These are phyloP conservation scores for Crenichthys baileyi DNA, from an alignment of 2,797 vertebrate genomes.

Conservation along the genomic window DNA sequence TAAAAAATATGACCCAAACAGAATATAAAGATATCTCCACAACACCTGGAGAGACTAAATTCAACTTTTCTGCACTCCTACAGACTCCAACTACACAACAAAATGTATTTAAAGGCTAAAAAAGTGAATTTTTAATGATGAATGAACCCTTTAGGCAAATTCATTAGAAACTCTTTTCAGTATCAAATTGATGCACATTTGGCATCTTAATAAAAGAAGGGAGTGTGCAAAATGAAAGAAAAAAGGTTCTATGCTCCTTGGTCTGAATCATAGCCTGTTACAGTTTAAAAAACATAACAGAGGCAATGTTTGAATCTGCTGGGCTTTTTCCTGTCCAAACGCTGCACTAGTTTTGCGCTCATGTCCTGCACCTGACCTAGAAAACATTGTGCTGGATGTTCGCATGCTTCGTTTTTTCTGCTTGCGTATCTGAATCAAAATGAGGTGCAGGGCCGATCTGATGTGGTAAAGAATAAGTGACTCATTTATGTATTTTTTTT, in stretches of 20 bases:
- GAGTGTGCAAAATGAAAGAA: not conserved
- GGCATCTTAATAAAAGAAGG: not conserved
- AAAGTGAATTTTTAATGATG: too few species aligned
- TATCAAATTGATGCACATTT: not conserved
- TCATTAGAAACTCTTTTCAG: not conserved
- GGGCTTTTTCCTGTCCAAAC: not conserved
- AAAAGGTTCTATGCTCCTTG: not conserved
- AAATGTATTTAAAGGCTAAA: too few species aligned
- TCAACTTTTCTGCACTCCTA: too few species aligned
- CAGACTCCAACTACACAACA: too few species aligned
- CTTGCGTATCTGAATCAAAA: conserved; percentile 6
- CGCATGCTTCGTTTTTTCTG: not conserved
- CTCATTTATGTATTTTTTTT: not conserved
- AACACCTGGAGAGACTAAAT: too few species aligned
- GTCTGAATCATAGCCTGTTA: not conserved
- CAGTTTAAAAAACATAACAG: not conserved
- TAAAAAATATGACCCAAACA: too few species aligned
- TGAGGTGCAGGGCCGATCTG: not conserved
- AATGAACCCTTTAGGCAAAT: not conserved
- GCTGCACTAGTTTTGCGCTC: not conserved
- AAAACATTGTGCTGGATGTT: conserved; percentile 12
- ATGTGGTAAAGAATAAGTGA: not conserved
- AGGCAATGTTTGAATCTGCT: not conserved
- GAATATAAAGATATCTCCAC: too few species aligned
- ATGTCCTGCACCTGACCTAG: conserved; percentile 22